Evolutionary conservation across 2,113 vertebrate species (phyloP).

Genomic region (Cinclus cinclus): DNA sequence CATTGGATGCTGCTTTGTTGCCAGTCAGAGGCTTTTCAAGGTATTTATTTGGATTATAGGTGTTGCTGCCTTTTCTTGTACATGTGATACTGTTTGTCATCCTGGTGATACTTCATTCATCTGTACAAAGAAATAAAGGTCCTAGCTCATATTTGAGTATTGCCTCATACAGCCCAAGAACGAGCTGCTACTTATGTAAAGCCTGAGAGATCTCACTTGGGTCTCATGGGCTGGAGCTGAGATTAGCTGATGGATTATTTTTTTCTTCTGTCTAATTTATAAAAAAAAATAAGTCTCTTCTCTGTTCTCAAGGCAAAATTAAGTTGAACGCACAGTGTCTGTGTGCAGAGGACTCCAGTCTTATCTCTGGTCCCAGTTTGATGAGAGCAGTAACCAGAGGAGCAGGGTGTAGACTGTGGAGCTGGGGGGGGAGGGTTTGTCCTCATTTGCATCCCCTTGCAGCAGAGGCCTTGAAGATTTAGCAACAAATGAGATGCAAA

Average conservation of each 20-base stretch:
- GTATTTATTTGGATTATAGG: not conserved
- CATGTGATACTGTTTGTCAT: not conserved
- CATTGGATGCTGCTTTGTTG: not conserved
- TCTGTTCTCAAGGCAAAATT: not conserved
- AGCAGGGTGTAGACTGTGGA: rapidly evolving
- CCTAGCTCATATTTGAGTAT: not conserved
- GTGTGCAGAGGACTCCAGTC: not conserved
- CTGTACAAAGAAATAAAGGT: not conserved
- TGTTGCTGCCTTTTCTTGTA: not conserved
- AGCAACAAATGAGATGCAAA: constrained; percentile 1
- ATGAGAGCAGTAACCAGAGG: not conserved
- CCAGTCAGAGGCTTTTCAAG: not conserved
- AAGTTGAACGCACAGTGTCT: not conserved
- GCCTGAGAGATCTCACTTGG: not conserved
- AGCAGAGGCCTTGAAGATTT: not conserved
- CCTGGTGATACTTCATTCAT: not conserved
- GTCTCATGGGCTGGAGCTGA: not conserved
- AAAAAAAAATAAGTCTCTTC: not conserved
- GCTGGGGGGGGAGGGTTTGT: not conserved
- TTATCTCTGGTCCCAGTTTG: not conserved
- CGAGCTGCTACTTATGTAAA: not conserved
- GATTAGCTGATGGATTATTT: not conserved
- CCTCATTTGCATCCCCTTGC: not conserved
- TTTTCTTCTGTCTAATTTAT: not conserved
- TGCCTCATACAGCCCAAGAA: not conserved